Conservation (phyloP, 2,113 vertebrate genomes). For the Alligator sinensis region DNA sequence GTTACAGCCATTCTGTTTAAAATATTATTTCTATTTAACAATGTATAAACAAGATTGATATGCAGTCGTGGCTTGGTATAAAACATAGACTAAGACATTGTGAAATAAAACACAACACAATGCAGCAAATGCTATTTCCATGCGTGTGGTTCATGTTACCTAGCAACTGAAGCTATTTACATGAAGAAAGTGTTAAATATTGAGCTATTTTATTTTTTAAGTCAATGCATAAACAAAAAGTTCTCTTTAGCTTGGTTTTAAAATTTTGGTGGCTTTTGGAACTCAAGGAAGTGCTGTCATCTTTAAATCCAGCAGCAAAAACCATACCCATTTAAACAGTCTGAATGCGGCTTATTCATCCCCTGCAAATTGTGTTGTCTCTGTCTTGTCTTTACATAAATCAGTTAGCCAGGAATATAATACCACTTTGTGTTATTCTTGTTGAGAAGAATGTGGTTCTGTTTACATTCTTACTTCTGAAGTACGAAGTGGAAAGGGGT, state of each 20-base stretch:
- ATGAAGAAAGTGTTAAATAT: not conserved
- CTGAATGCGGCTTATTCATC: rapidly evolving
- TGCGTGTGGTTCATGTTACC: not conserved
- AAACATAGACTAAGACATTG: not conserved
- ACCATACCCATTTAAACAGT: rapidly evolving
- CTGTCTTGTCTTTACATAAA: no score
- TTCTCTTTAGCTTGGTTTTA: not conserved
- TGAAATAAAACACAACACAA: not conserved
- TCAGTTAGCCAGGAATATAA: rapidly evolving
- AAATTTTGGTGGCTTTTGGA: not conserved
- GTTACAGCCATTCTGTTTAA: not conserved
- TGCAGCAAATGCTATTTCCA: not conserved
- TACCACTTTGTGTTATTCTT: rapidly evolving
- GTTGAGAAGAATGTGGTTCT: not conserved
- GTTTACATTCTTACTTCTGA: not conserved
- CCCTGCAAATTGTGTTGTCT: rapidly evolving
- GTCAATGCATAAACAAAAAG: not conserved
- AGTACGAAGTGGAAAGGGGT: not conserved
- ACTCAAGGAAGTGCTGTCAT: rapidly evolving
- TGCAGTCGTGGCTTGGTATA: not conserved
- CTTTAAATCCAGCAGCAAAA: rapidly evolving
- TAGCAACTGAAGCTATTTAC: constrained; percentile 51
- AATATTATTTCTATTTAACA: not conserved
- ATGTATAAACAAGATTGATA: not conserved
- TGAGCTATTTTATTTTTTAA: not conserved